A percentile compares a stretch with the other conserved stretches of the same genome.
These are phyloP conservation scores for Galleria mellonella DNA, from an alignment of 1,140 invertebrate species.

Conservation along the genomic window DNA sequence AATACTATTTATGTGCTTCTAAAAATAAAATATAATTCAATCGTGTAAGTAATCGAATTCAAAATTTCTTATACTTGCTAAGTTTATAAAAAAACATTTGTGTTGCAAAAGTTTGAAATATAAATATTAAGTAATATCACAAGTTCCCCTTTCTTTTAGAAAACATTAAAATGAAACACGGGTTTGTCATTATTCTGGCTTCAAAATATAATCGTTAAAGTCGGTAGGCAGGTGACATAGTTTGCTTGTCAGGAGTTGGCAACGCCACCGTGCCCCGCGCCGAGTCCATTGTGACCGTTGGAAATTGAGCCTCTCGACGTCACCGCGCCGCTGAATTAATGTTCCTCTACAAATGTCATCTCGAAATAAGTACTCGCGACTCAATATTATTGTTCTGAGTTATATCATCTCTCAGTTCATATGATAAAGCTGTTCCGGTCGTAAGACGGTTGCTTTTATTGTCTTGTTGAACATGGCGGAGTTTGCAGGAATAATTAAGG, in stretches of 20 bases:
- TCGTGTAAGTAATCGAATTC: too few species aligned
- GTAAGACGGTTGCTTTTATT: slow-evolving; percentile 20
- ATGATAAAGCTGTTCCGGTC: slow-evolving; percentile 26
- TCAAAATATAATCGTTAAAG: slow-evolving; percentile 1
- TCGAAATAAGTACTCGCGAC: slow-evolving; percentile 27
- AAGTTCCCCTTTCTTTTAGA: slow-evolving; percentile 2
- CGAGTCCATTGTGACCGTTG: slow-evolving; percentile 37
- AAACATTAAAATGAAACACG: too few species aligned
- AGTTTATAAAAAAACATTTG: too few species aligned
- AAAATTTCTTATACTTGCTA: too few species aligned
- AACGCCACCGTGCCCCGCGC: slow-evolving; percentile 11
- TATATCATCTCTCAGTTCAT: slow-evolving; percentile 27
- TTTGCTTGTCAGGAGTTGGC: slow-evolving; percentile 5
- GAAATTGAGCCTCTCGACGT: slow-evolving; percentile 45
- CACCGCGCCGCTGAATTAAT: slow-evolving; percentile 38
- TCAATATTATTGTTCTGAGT: slow-evolving; percentile 39
- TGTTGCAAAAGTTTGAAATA: too few species aligned
- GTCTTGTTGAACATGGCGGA: slow-evolving; percentile 18
- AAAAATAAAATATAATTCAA: too few species aligned
- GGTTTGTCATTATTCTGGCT: not conserved
- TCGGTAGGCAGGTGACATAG: slow-evolving; percentile 7
- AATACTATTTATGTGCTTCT: too few species aligned
- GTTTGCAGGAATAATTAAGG: slow-evolving; percentile 22
- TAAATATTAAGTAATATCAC: too few species aligned
- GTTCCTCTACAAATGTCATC: slow-evolving; percentile 37